phyloP scores from a whole-genome alignment of 2,797 vertebrate species.

The Anolis apletophallus region DNA sequence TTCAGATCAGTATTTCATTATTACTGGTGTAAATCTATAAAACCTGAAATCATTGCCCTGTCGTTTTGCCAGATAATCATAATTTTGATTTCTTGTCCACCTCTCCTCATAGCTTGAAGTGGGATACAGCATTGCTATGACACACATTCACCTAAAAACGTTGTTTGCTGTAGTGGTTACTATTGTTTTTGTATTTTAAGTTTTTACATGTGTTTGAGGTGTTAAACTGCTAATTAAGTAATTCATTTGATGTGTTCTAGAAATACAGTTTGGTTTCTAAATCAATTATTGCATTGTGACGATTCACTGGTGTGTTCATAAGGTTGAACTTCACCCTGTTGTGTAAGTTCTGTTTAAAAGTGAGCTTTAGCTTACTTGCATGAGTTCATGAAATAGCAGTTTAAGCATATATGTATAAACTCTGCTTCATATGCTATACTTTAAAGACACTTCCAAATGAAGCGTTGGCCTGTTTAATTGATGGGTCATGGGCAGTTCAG shows the following conservation, averaged over 20 bases:
- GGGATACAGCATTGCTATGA: too few relatives aligned
- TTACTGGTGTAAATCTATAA: not conserved
- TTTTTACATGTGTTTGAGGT: not conserved
- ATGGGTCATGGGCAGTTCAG: not conserved
- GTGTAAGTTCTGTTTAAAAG: not conserved
- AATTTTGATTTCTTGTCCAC: too few relatives aligned
- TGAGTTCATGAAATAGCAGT: not conserved
- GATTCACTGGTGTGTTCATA: not conserved
- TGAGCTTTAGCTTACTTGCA: not conserved
- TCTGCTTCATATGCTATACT: not conserved
- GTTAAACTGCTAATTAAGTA: not conserved
- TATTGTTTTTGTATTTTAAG: not conserved
- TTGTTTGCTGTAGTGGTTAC: too few relatives aligned
- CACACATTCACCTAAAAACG: too few relatives aligned
- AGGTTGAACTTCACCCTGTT: not conserved
- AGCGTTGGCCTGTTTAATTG: not conserved
- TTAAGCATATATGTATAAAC: not conserved
- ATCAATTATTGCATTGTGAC: not conserved
- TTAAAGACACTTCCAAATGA: not conserved
- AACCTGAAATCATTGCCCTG: not conserved
- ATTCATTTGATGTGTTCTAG: too few relatives aligned
- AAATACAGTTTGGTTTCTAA: not conserved
- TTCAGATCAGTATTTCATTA: not conserved
- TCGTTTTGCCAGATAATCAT: too few relatives aligned
- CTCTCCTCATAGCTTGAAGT: too few relatives aligned